Evolutionary conservation across 2,888 invertebrate species (phyloP), one percentile per base, ranked within the genome.

Genomic region (Ypsolopha scabrella): DNA sequence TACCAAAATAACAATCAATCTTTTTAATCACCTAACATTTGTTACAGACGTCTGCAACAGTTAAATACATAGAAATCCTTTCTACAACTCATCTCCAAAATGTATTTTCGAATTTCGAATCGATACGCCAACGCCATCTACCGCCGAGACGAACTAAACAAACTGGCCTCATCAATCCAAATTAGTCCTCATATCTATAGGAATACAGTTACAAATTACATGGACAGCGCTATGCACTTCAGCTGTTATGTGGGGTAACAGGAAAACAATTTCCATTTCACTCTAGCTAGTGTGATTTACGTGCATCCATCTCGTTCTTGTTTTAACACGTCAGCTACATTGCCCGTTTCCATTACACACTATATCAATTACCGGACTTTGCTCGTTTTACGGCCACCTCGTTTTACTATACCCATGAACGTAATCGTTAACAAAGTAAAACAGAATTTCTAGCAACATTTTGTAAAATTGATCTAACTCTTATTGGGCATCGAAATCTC

Each of bases 271-370:
- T 72, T 75, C 75, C 63, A 66, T 81, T 76, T 76, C 80, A 61
- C 68, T 80, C 70, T 61, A 64, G 58, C 77, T 54, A 68, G 64
- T 64, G 58, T 62, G 62, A 58, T 65, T 68, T 69, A 67, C 61
- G 58, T 64, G 62, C 62, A 65, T 68, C 72, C 68, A 64, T 80
- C 82, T 72, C 80, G 60, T 65, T 79, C 77, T 68, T 70, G 72
- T 75, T 74, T 75, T 72, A 69, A 75, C 72, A 75, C 77, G 78
- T 80, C 80, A 75, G 69, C 72, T 69, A 69, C 75, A 78, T 76
- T 80, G 76, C 77, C 73, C 68, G 83, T 83, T 82, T 85, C 80
- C 81, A 86, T 83, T 82, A 79, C 78, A 79, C 77, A 82, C 78
- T 80, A 75, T 77, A 81, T 81, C 80, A 83, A 81, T 80, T 79